phyloP scores from a whole-genome alignment of 1,140 invertebrate genomes.

The Trichonephila inaurata region DNA sequence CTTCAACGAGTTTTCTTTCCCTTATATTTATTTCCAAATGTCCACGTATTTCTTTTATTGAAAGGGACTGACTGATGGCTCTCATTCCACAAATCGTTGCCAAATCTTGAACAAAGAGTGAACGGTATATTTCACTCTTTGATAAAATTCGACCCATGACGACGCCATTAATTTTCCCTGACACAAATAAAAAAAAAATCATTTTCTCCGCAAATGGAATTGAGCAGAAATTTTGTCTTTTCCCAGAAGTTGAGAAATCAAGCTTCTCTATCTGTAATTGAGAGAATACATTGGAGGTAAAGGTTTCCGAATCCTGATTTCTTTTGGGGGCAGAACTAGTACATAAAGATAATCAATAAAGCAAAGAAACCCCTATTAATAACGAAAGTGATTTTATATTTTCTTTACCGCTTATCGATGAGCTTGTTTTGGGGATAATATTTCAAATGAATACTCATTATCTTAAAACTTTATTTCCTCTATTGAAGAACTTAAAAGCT shows the following conservation, averaged over 20 bases:
- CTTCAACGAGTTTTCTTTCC: not conserved
- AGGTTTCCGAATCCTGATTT: not conserved
- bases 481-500: not conserved
- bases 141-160: not conserved
- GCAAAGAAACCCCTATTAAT: not conserved
- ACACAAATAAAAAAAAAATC: not conserved
- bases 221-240: not conserved
- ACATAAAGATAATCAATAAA: conserved; percentile 45
- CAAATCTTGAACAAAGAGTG: not conserved
- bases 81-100: conserved; percentile 24
- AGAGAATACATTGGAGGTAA: not conserved
- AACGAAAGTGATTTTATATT: conserved; percentile 30
- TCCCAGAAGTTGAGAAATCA: not conserved
- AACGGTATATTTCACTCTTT: conserved; percentile 16
- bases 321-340: not conserved
- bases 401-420: conserved; percentile 1
- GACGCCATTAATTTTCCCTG: not conserved
- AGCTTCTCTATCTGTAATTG: not conserved
- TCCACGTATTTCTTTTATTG: not conserved
- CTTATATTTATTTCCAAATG: not conserved
- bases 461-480: not conserved
- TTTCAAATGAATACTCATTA: not conserved
- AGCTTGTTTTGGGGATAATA: not conserved
- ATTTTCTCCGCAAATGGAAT: not conserved
- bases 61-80: not conserved